Base-by-base conservation (phyloP, 1,140 invertebrate species). In the Bombus polaris region DNA sequence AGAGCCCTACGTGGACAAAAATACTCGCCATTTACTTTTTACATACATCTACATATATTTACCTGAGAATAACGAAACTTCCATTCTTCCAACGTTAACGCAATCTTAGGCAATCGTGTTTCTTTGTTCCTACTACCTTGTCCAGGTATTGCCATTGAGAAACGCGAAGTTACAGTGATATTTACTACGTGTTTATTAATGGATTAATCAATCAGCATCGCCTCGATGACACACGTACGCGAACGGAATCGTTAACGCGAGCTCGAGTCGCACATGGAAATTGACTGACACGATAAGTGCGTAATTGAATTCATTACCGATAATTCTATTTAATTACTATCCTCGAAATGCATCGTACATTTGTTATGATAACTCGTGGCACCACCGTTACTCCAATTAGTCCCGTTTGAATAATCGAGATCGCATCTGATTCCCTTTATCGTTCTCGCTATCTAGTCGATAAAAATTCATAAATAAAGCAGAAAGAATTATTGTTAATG, bases 261-360 rank as follows among this genome's bases (percentile, higher is more conserved):
- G 37, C n/a, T 5, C 10, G 3, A 12, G 28, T 62, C 28, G 10
- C 18, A 22, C 22, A 53, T 75, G 13, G 47, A 44, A 44, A 62
- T 28, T 15, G 42, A 25, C 9, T 44, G 59, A 66, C 37, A 15
- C 37, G 76, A n/a, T 65, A 78, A 78, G 22, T 47, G 39, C 42
- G 59, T 28, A 79, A 66, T 68, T 66, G 62, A 79, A 79, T 68
- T 79, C n/a, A 68, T 79, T 79, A 35, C 3, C 37, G 77, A 77
- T 18, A 37, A 79, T 44, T 22, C 42, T 28, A 10, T 32, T 79
- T 44, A 79, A 44, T 66, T 66, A 44, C 37, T 37, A 62, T 39
- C 12, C 25, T 18, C 35, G 25, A 59, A 59, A 57, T 37, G 12
- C 35, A 37, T 62, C 18, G n/a, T 37, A 28, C 22, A 37, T 35